Percentiles rank a stretch among this genome's conserved stretches.
These are phyloP conservation scores for Atta texana DNA, from an alignment of 1,140 invertebrate genomes.

Conservation along the genomic window DNA sequence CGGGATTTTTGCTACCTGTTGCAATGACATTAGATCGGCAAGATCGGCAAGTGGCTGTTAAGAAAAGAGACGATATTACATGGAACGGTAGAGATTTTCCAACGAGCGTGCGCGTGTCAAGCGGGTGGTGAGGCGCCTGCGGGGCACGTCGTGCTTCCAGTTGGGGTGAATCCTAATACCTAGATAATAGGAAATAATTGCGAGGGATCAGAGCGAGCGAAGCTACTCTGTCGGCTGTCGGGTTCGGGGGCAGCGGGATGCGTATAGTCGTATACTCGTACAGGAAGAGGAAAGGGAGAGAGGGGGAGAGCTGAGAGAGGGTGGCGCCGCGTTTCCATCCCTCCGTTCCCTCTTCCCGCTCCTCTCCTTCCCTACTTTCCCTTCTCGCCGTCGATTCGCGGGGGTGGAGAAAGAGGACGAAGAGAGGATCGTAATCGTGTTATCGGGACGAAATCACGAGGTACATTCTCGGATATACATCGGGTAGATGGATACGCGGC, in stretches of 20 bases:
- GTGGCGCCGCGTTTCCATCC: constrained; percentile 65
- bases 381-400: constrained; percentile 55
- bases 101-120: constrained; percentile 37
- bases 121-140: constrained; percentile 76
- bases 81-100: constrained; percentile 55
- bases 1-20: constrained; percentile 68
- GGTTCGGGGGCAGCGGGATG: constrained; percentile 53
- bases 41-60: constrained; percentile 42
- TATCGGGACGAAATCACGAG: constrained; percentile 84
- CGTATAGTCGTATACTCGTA: constrained; percentile 37
- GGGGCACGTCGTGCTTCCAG: constrained; percentile 82
- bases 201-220: constrained; percentile 83
- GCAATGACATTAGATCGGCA: constrained; percentile 56
- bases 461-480: constrained; percentile 83
- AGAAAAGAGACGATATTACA: constrained; percentile 48
- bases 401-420: constrained; percentile 70
- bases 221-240: constrained; percentile 80
- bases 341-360: background rate
- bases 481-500: constrained; percentile 55
- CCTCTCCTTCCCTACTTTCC: constrained; percentile 39
- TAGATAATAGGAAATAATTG: constrained; percentile 87
- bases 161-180: constrained; percentile 86
- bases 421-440: constrained; percentile 81
- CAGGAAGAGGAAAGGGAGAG: constrained; percentile 23
- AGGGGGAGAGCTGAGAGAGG: constrained; percentile 45